Conservation (phyloP, 2,797 vertebrate genomes). For the Mus minutoides region DNA sequence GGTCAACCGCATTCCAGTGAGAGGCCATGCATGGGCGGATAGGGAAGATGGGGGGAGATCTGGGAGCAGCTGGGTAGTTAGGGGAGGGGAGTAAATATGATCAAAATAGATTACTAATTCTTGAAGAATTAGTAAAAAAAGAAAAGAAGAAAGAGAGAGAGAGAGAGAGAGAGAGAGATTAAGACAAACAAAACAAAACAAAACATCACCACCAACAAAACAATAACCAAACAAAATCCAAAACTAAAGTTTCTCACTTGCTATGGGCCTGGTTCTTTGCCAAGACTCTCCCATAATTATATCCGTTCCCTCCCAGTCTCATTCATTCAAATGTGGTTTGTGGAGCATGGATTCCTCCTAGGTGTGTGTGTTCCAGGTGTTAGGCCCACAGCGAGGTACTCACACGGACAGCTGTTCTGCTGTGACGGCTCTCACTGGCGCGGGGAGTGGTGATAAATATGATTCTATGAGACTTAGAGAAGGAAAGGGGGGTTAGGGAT, state of each 20-base stretch:
- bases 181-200: not conserved
- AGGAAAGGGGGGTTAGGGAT: not conserved
- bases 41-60: not conserved
- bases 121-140: not conserved
- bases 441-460: not conserved
- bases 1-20: not conserved
- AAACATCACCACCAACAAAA: not conserved
- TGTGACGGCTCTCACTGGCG: not conserved
- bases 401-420: not conserved
- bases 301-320: not conserved
- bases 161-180: too few relatives aligned
- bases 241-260: not conserved
- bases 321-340: not conserved
- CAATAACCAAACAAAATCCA: not conserved
- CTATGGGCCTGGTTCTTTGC: not conserved
- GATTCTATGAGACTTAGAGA: not conserved
- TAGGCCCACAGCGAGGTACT: not conserved
- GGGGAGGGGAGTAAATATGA: not conserved
- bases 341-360: not conserved
- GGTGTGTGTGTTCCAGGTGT: not conserved
- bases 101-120: not conserved
- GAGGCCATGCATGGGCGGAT: not conserved
- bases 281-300: not conserved
- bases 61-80: not conserved
- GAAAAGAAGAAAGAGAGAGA: too few relatives aligned